phyloP scores from a whole-genome alignment of 2,888 invertebrate species.

The Drosophila aldrichi region DNA sequence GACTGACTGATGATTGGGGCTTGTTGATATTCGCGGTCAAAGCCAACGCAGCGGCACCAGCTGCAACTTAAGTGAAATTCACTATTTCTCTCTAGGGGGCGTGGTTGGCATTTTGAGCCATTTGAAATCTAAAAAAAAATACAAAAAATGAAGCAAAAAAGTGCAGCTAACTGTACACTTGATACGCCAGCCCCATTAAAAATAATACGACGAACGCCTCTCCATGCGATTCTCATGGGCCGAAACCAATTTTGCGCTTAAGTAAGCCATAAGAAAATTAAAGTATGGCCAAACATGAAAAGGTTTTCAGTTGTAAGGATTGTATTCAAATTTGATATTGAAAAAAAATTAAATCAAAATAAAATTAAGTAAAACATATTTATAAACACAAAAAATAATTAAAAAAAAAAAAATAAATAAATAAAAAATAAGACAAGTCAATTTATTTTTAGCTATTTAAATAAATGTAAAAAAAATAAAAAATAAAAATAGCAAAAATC shows the following conservation, averaged over 20 bases:
- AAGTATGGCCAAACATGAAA: neutral
- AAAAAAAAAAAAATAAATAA: too few species aligned
- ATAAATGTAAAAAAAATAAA: too few species aligned
- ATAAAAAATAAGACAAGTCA: too few species aligned
- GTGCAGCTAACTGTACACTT: constrained; percentile 27
- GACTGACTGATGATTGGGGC: constrained; percentile 44
- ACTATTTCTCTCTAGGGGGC: constrained; percentile 15
- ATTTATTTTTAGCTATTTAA: too few species aligned
- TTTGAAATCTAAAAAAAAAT: constrained; percentile 6
- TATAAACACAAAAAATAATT: too few species aligned
- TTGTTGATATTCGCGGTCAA: constrained; percentile 32
- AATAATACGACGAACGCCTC: constrained; percentile 10
- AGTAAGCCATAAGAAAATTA: neutral
- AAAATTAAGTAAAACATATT: too few species aligned
- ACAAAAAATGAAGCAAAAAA: constrained; percentile 12
- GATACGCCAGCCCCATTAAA: neutral
- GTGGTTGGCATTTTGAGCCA: constrained; percentile 26
- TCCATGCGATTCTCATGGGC: constrained; percentile 23
- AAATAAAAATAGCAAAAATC: too few species aligned
- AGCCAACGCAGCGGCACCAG: constrained; percentile 14
- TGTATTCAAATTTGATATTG: neutral
- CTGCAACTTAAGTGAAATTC: constrained; percentile 41
- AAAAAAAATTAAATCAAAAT: too few species aligned
- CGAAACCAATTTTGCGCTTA: neutral
- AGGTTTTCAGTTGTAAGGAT: neutral